Percentiles rank a stretch among this genome's conserved stretches.
Conservation (phyloP, 2,113 vertebrate genomes). For the Platysternon megacephalum region DNA sequence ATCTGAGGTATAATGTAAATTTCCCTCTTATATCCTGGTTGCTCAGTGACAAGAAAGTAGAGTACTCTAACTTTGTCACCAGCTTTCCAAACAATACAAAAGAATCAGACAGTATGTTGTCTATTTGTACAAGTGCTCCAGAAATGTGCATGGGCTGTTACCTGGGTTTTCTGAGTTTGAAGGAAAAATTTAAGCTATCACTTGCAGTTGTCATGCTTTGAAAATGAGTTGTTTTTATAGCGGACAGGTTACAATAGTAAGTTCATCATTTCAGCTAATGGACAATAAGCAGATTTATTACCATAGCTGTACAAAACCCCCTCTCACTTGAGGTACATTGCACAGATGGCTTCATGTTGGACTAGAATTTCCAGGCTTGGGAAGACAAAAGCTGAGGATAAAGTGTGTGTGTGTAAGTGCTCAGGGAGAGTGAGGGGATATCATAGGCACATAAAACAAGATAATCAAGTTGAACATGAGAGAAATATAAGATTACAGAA, state of each 20-base stretch:
- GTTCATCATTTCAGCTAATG: background rate
- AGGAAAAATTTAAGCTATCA: background rate
- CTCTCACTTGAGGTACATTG: background rate
- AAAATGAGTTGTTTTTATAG: background rate
- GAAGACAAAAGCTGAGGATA: background rate
- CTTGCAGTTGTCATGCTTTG: accelerated
- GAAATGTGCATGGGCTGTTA: background rate
- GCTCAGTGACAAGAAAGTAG: background rate
- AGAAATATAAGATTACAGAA: background rate
- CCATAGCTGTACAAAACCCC: background rate
- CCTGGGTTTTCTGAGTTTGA: background rate
- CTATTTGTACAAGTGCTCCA: background rate
- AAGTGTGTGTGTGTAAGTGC: background rate
- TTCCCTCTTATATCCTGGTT: background rate
- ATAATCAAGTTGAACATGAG: background rate
- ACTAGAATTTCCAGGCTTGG: background rate
- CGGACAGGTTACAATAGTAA: background rate
- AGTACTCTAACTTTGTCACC: background rate
- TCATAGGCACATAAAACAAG: background rate
- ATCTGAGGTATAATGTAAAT: background rate
- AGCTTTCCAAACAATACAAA: background rate
- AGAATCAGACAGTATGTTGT: background rate
- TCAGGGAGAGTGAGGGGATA: background rate
- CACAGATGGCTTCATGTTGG: background rate
- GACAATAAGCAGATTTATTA: background rate